phyloP scores from a whole-genome alignment of 2,797 vertebrate species.

The Dendrocincla fuliginosa region DNA sequence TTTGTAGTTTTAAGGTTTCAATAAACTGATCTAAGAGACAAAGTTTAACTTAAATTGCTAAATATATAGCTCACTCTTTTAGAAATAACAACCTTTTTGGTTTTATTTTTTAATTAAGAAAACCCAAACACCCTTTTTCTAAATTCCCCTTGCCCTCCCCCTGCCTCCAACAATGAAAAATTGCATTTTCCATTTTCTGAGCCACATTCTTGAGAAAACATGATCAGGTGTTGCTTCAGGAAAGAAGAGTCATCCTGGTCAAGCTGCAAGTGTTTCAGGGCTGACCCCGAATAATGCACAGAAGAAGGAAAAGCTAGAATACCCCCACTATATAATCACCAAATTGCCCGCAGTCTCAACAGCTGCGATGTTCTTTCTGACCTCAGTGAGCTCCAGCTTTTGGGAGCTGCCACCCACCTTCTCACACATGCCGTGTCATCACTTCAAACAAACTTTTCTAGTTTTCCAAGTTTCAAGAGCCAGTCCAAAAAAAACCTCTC shows the following conservation, averaged over 20 bases:
- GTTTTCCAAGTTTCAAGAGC: background rate
- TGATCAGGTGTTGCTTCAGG: background rate
- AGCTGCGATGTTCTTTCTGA: background rate
- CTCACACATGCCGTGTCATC: rapidly evolving
- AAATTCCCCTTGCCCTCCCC: background rate
- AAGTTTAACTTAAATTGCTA: background rate
- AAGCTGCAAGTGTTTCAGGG: background rate
- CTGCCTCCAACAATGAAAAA: background rate
- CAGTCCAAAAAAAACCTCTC: background rate
- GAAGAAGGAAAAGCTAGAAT: background rate
- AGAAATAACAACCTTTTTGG: background rate
- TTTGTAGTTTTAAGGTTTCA: background rate
- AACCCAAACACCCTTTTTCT: background rate
- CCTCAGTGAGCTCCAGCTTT: background rate
- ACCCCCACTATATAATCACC: background rate
- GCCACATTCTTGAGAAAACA: background rate
- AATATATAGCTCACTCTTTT: background rate
- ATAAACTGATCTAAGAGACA: background rate
- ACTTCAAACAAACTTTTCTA: background rate
- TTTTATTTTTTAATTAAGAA: background rate
- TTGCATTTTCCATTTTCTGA: background rate
- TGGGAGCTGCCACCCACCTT: background rate
- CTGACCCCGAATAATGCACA: background rate
- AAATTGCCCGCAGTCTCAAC: background rate
- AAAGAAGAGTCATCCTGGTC: background rate